These are phyloP conservation scores for Trachymyrmex cornetzi DNA, from an alignment of 1,140 invertebrate genomes.

Conservation along the genomic window DNA sequence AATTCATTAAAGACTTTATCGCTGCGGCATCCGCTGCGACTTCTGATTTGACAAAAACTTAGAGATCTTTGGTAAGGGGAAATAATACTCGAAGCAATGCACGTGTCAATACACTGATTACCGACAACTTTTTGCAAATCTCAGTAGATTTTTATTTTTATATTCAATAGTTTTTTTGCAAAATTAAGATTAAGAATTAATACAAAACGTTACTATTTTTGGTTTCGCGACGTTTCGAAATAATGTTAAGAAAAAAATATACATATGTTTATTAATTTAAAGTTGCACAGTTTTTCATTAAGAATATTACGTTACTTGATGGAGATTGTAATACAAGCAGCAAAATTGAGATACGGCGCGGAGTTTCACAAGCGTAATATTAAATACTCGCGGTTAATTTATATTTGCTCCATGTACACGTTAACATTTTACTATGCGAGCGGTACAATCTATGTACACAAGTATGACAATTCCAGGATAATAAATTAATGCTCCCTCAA, in stretches of 20 bases:
- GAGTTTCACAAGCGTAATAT: not conserved
- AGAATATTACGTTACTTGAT: not conserved
- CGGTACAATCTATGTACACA: not conserved
- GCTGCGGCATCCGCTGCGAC: conserved; percentile 7
- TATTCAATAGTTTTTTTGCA: not conserved
- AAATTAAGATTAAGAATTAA: not conserved
- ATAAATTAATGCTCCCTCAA: conserved; percentile 61
- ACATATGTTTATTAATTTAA: not conserved
- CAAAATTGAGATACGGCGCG: not conserved
- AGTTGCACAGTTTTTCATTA: not conserved
- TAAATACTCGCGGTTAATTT: conserved; percentile 29
- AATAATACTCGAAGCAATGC: not conserved
- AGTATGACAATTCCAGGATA: not conserved
- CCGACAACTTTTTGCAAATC: not conserved
- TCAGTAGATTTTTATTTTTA: not conserved
- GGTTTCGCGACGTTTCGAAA: not conserved
- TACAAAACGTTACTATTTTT: not conserved
- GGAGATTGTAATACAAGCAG: not conserved
- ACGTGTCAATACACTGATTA: not conserved
- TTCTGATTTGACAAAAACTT: conserved; percentile 44
- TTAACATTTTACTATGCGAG: conserved; percentile 5
- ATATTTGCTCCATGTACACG: not conserved
- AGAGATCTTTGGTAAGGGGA: not conserved
- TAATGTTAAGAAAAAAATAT: not conserved
- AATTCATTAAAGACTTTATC: conserved; percentile 69